A percentile compares a stretch with the other conserved stretches of the same genome.
These are phyloP conservation scores for Ammodytes dubius DNA, from an alignment of 2,113 vertebrate species.

Conservation along the genomic window DNA sequence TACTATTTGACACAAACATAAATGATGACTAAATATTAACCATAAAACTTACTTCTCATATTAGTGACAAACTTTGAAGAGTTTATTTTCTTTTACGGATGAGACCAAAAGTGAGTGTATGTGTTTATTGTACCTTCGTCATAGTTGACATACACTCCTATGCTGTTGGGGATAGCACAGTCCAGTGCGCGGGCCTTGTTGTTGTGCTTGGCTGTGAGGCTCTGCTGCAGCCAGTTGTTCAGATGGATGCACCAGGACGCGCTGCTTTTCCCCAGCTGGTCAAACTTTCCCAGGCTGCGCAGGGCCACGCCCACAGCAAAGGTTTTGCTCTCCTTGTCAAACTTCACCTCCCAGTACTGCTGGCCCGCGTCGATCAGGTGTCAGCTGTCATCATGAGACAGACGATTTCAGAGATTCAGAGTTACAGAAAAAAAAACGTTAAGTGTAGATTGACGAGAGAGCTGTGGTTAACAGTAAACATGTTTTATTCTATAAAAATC, in stretches of 20 bases:
- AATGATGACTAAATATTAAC: too few species aligned
- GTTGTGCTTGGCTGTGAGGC: slow-evolving; percentile 96
- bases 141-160: slow-evolving; percentile 94
- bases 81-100: background rate
- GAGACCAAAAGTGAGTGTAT: background rate
- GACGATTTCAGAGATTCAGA: background rate
- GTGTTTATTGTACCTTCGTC: slow-evolving; percentile 87
- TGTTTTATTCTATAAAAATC: background rate
- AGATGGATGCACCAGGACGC: slow-evolving; percentile 96
- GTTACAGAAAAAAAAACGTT: background rate
- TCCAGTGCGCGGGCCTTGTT: slow-evolving; percentile 95
- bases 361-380: slow-evolving; percentile 91
- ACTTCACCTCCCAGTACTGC: slow-evolving; percentile 96
- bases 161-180: slow-evolving; percentile 89
- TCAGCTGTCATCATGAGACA: slow-evolving; percentile 81
- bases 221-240: slow-evolving; percentile 98
- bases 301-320: slow-evolving; percentile 92
- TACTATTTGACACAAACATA: background rate
- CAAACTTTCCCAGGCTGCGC: slow-evolving; percentile 93
- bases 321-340: slow-evolving; percentile 94
- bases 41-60: background rate
- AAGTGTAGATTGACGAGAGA: background rate
- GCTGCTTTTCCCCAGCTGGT: slow-evolving; percentile 93
- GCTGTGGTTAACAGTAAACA: background rate
- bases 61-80: background rate